A percentile compares a stretch with the other conserved stretches of the same genome.
These are phyloP conservation scores for Ciconia boyciana DNA, from an alignment of 2,113 vertebrate species.

Conservation along the genomic window DNA sequence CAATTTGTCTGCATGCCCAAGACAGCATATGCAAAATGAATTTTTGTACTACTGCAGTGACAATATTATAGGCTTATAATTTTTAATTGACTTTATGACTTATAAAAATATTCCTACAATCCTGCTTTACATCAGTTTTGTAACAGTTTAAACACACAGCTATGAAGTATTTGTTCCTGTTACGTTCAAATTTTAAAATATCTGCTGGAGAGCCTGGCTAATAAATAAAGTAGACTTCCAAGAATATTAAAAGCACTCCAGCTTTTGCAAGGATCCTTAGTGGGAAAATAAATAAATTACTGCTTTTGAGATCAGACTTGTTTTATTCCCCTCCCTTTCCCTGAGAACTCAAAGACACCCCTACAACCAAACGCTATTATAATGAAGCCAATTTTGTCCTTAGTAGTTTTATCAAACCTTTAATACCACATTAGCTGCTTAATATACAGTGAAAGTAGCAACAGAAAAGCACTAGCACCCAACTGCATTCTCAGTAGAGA, in stretches of 20 bases:
- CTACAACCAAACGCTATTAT: conserved; percentile 10
- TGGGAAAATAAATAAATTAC: conserved; percentile 24
- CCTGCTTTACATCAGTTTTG: conserved; percentile 62
- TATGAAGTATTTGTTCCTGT: conserved; percentile 63
- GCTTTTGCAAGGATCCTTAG: not conserved
- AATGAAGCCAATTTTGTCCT: conserved; percentile 26
- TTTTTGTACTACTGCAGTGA: conserved; percentile 36
- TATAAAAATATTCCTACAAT: conserved; percentile 69
- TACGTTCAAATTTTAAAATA: conserved; percentile 66
- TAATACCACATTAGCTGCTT: conserved; percentile 63
- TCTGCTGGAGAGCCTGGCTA: conserved; percentile 53
- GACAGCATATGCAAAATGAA: conserved; percentile 43
- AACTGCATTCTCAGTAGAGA: conserved; percentile 32
- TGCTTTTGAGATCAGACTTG: conserved; percentile 4
- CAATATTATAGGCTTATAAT: conserved; percentile 69
- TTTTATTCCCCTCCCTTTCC: conserved; percentile 2
- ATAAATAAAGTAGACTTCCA: conserved; percentile 63
- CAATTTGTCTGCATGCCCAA: conserved; percentile 34
- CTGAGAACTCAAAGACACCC: conserved; percentile 44
- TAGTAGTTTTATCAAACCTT: conserved; percentile 57
- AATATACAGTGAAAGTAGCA: conserved; percentile 59
- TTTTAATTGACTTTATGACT: conserved; percentile 77
- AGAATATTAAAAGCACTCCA: conserved; percentile 62
- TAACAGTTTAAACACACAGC: conserved; percentile 66
- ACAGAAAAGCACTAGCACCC: not conserved